phyloP scores from a whole-genome alignment of 2,113 vertebrate species.

The Ceyx melanurus region DNA sequence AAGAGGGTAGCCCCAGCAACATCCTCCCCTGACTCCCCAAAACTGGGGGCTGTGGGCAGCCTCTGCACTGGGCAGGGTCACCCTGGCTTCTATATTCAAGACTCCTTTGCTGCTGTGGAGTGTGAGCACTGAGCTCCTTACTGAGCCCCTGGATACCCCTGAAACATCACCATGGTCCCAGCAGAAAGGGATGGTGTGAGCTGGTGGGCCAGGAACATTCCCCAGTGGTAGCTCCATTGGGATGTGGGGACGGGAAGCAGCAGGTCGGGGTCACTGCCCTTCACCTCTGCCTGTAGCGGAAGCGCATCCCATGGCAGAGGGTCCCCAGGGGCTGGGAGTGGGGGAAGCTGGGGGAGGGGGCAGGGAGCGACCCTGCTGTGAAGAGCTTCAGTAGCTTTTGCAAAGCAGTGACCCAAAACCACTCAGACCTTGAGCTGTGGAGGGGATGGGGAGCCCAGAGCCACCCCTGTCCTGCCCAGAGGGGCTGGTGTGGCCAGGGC shows the following conservation, averaged over 20 bases:
- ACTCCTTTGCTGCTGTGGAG: not conserved
- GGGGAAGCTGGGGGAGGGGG: not conserved
- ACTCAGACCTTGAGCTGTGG: not conserved
- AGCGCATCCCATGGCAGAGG: not conserved
- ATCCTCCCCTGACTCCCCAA: not conserved
- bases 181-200: not conserved
- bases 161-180: fast-evolving
- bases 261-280: not conserved
- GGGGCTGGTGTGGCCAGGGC: not conserved
- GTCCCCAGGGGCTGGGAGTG: not conserved
- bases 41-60: not conserved
- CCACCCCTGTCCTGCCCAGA: not conserved
- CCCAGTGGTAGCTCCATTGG: not conserved
- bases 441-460: not conserved
- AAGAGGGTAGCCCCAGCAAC: not conserved
- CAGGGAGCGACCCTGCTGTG: not conserved
- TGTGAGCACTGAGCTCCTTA: not conserved
- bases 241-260: not conserved
- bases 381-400: not conserved
- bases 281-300: not conserved
- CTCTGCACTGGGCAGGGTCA: not conserved
- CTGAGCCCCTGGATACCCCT: not conserved
- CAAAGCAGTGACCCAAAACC: not conserved
- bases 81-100: not conserved
- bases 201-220: not conserved